Evolutionary conservation across 2,888 invertebrate genomes (phyloP), one percentile per base, ranked within the genome.

Genomic region (Nomada flava): DNA sequence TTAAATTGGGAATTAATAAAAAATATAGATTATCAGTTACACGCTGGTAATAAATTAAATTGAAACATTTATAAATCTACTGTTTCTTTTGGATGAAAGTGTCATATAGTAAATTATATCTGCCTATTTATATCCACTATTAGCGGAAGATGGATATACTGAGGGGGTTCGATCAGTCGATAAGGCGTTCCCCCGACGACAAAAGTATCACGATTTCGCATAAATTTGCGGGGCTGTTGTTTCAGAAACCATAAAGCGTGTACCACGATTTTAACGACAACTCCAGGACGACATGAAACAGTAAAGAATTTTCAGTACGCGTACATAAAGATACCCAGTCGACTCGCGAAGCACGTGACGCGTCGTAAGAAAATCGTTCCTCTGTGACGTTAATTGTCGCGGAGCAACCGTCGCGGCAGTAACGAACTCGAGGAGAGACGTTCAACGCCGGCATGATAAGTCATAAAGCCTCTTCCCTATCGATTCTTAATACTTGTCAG

Each of bases 401-500:
- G 23, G 9, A 11, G 42, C 26, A 50, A 23, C 18, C 13, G 20
- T 62, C 36, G 63, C 57, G n/a, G 20, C 26, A 47, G 20, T 47
- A 62, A 62, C 67, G 75, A 67, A n/a, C 60, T 7, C 23, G 23
- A 7, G 18, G 36, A 26, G 29, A 53, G 59, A 64, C 59, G 36
- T 18, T 44, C 10, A n/a, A 20, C 55, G 13, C 11, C 13, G 47
- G 13, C 20, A 36, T 15, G 79, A 63, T 73, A 80, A 79, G 73
- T 72, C 63, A 62, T 63, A 42, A 72, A 67, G 11, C 23, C 26
- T 20, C 26, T 13, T 53, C 42, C 29, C 68, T 72, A 81, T 82
- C 77, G 72, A 79, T 82, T 79, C 75, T 75, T 83, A 79, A 83
- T 83, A 76, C 82, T 68, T 55, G 83, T 75, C 78, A 55, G 74